Percentiles rank a stretch among this genome's conserved stretches.
These are phyloP conservation scores for Lypha dubia DNA, from an alignment of 2,888 invertebrate genomes.

Conservation along the genomic window DNA sequence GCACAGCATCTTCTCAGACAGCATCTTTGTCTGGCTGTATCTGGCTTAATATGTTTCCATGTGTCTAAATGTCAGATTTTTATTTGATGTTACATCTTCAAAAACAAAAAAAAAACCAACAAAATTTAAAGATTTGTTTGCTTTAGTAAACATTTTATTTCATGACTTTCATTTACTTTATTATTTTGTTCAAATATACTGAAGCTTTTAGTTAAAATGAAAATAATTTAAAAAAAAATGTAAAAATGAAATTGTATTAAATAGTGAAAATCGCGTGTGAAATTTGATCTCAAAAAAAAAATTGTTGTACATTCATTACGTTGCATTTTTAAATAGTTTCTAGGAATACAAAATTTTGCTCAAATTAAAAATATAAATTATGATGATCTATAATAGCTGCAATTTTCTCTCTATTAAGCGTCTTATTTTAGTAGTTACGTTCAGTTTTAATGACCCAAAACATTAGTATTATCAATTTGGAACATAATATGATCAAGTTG, in stretches of 20 bases:
- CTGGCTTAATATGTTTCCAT: not conserved
- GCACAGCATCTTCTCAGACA: constrained; percentile 24
- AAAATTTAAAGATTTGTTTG: constrained; percentile 24
- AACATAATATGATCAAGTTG: no score
- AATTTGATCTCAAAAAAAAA: not conserved
- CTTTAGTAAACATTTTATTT: constrained; percentile 12
- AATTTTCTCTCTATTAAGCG: not conserved
- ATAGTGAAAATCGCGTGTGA: constrained; percentile 19
- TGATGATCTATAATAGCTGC: not conserved
- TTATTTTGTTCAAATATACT: not conserved
- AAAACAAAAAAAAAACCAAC: no score
- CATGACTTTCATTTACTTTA: not conserved
- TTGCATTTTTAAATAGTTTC: not conserved
- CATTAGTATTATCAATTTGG: no score
- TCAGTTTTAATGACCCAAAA: not conserved
- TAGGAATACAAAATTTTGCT: not conserved
- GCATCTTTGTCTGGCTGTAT: not conserved
- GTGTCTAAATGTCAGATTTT: constrained; percentile 30
- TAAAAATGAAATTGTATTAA: constrained; percentile 10
- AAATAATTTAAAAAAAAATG: no score
- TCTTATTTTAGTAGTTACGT: not conserved
- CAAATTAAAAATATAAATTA: not conserved
- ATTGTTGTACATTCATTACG: not conserved
- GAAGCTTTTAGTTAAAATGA: not conserved
- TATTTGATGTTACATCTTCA: not conserved